Base-by-base conservation (phyloP, 2,113 vertebrate species). In the Perca flavescens region DNA sequence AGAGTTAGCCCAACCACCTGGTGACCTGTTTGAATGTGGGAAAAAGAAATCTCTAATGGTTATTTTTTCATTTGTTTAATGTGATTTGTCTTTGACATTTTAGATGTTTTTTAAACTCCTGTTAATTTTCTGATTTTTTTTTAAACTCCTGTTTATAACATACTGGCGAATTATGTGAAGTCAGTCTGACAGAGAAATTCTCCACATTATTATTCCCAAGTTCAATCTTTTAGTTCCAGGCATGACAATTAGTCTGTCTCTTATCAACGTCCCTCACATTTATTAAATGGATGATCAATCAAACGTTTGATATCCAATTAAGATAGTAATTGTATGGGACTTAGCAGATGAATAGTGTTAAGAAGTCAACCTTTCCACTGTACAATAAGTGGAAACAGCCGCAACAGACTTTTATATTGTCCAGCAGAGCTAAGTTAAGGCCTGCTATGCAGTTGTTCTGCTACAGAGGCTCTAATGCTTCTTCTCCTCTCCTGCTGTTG, bases 251-350 rank as follows among this genome's bases (percentile, higher is more conserved):
- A 76, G 34, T 87, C 74, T 4, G 57, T 69, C 25, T 88, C 81
- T 79, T 79, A 86, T 88, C 83, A 85, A 65, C 54, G 6, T 83
- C 76, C 53, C 62, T 80, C 83, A 75, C 79, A 86, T 86, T 79
- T 89, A 83, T 86, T 86, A 84, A 90, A 81, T 63, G 54, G 71
- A 86, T 84, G 28, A 86, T 91, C 73, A 77, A 85, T 90, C 72
- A 72, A 58, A 67, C n/a, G 28, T 70, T 80, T 81, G 79, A 89
- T 92, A 79, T 92, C 87, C 88, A 91, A 89, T 90, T 92, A 89
- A 88, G 83, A 88, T 86, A 80, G 68, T 47, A 65, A 71, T 77
- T 83, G 65, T 47, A 65, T 67, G 77, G 77, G 74, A 75, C 60
- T 72, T 83, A 12, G 10, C 34, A 58, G 79, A 57, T 83, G 77